phyloP scores from a whole-genome alignment of 2,113 vertebrate species.

The Riparia riparia region DNA sequence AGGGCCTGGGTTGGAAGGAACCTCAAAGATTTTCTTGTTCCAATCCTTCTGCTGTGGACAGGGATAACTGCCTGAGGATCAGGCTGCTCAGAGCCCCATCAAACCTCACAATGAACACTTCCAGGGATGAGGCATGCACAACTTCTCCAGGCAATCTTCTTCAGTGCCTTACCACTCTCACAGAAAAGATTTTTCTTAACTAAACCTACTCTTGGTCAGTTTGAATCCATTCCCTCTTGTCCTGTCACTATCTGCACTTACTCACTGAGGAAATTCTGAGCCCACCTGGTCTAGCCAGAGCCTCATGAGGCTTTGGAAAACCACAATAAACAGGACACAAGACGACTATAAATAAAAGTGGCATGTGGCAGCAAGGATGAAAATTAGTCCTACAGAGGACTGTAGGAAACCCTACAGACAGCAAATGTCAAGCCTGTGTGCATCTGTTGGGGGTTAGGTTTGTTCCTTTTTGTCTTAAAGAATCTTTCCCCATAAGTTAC shows the following conservation, averaged over 20 bases:
- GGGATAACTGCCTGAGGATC: not conserved
- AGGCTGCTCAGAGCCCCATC: not conserved
- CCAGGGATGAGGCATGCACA: not conserved
- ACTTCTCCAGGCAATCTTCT: not conserved
- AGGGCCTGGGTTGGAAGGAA: not conserved
- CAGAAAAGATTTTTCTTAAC: no score
- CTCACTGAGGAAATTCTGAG: not conserved
- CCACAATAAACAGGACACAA: not conserved
- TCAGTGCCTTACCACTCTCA: not conserved
- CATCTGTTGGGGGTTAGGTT: not conserved
- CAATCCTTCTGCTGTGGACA: not conserved
- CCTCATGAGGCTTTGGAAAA: not conserved
- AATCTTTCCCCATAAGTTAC: no score
- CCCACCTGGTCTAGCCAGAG: not conserved
- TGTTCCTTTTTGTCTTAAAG: no score
- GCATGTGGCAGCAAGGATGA: fast-evolving
- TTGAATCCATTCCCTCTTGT: not conserved
- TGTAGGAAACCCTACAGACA: not conserved
- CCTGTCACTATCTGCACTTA: not conserved
- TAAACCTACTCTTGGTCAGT: not conserved
- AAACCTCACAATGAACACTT: not conserved
- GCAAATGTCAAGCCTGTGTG: not conserved
- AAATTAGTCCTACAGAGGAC: not conserved
- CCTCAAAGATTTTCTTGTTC: not conserved
- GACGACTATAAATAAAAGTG: not conserved